Evolutionary conservation across 35 echinoderm and acorn worm species (phyloP).

Genomic region (Strongylocentrotus purpuratus): DNA sequence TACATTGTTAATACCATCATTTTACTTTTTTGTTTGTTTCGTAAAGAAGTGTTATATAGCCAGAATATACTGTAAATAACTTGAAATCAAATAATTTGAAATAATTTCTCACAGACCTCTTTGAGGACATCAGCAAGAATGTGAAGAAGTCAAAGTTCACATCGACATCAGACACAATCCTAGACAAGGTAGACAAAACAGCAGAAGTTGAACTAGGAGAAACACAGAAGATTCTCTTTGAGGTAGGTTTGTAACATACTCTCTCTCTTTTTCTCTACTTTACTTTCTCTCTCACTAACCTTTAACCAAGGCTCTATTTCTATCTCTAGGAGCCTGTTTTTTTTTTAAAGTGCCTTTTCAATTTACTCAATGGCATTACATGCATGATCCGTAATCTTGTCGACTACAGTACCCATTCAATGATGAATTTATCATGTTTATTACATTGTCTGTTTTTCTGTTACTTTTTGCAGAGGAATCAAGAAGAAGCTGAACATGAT

Average conservation of each 20-base stretch:
- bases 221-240: constrained; percentile 89
- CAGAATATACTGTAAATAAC: no score
- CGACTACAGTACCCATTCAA: no score
- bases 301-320: not conserved
- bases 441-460: not conserved
- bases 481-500: constrained; percentile 95
- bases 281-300: no score
- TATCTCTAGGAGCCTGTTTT: no score
- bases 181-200: constrained; percentile 90
- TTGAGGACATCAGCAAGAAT: constrained; percentile 99
- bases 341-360: not conserved
- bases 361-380: no score
- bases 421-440: not conserved
- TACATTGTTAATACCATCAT: no score
- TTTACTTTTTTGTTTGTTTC: no score
- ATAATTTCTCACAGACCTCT: constrained; percentile 70
- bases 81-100: no score
- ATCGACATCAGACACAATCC: constrained; percentile 82
- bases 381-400: no score
- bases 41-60: no score
- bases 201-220: constrained; percentile 91
- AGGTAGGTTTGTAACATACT: constrained; percentile 51
- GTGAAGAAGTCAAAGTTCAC: constrained; percentile 91
- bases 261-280: no score
- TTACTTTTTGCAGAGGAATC: constrained; percentile 74